A percentile compares a stretch with the other conserved stretches of the same genome.
Evolutionary conservation across 2,888 invertebrate genomes (phyloP).

Genomic region (Ariolimax columbianus): DNA sequence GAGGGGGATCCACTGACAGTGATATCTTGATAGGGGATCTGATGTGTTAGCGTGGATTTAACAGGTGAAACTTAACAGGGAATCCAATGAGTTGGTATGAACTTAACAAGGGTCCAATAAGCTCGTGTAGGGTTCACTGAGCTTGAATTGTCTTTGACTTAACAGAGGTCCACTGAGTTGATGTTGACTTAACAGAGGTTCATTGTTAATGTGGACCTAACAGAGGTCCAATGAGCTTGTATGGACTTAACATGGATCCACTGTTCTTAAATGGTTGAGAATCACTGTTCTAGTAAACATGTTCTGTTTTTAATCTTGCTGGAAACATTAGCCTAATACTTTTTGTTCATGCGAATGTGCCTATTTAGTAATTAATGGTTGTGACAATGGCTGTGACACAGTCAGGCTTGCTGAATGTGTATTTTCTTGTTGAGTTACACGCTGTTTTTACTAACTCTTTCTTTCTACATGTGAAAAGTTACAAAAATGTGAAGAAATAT

Average conservation of each 20-base stretch:
- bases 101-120: too few species aligned
- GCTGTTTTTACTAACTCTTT: not conserved
- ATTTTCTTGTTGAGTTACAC: conserved; percentile 17
- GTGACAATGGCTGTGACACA: conserved; percentile 19
- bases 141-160: too few species aligned
- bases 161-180: too few species aligned
- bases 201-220: too few species aligned
- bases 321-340: not conserved
- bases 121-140: too few species aligned
- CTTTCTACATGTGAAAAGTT: not conserved
- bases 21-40: too few species aligned
- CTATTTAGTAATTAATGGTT: conserved; percentile 34
- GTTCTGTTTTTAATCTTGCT: not conserved
- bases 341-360: conserved; percentile 19
- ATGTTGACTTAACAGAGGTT: too few species aligned
- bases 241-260: not conserved
- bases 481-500: not conserved
- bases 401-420: conserved; percentile 17
- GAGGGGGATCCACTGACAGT: too few species aligned
- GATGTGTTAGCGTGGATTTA: too few species aligned
- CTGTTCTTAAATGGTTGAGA: not conserved
- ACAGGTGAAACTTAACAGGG: too few species aligned
- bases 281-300: not conserved
- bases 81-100: too few species aligned
- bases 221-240: too few species aligned